Percentiles rank a stretch among this genome's conserved stretches.
These are phyloP conservation scores for Microtus montanus DNA, from an alignment of 2,113 vertebrate species.

Conservation along the genomic window DNA sequence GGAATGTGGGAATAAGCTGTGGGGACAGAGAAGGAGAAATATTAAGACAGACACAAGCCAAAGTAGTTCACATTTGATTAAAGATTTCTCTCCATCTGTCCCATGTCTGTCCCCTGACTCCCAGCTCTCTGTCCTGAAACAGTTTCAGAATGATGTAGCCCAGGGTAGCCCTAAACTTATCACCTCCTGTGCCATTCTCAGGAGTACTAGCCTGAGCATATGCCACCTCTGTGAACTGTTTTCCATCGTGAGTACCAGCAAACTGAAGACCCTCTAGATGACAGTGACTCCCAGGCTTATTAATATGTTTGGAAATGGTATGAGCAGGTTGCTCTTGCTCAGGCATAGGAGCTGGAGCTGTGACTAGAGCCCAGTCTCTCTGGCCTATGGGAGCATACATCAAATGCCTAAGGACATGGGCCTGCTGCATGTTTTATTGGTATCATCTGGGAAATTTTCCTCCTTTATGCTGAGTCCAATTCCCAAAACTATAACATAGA, in stretches of 20 bases:
- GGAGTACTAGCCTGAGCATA: not conserved
- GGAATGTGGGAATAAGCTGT: not conserved
- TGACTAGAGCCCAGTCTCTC: not conserved
- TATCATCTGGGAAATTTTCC: not conserved
- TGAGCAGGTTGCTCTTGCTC: slow-evolving; percentile 7
- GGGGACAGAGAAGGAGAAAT: not conserved
- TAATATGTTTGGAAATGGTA: slow-evolving; percentile 14
- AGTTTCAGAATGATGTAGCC: not conserved
- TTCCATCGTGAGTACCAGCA: not conserved
- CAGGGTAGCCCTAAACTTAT: not conserved
- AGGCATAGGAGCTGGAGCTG: not conserved
- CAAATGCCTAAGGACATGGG: not conserved
- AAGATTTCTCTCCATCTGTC: too few species aligned
- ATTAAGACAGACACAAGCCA: not conserved
- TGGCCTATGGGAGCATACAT: not conserved
- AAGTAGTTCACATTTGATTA: not conserved
- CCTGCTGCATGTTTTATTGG: not conserved
- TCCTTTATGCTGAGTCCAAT: not conserved
- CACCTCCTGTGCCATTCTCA: not conserved
- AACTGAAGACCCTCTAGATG: slow-evolving; percentile 11
- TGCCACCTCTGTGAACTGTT: not conserved
- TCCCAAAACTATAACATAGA: slow-evolving; percentile 5
- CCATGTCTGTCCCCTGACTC: too few species aligned
- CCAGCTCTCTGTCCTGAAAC: not conserved
- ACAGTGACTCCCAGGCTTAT: not conserved